A percentile compares a stretch with the other conserved stretches of the same genome.
phyloP scores from a whole-genome alignment of 2,888 invertebrate genomes.

The Lycocerus yunnanus region DNA sequence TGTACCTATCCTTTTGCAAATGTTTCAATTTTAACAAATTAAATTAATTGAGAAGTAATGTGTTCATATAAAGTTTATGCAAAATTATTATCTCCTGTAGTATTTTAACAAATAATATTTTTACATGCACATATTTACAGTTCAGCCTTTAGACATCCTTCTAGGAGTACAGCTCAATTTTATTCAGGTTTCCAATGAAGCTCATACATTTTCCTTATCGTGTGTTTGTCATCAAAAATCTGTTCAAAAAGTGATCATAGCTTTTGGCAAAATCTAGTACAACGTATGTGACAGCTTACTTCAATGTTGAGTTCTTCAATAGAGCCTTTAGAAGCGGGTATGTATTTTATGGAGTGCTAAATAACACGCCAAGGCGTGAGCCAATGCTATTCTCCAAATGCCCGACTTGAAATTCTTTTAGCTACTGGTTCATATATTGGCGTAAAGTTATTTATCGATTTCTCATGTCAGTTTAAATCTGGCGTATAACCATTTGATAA shows the following conservation, averaged over 20 bases:
- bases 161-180: background rate
- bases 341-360: constrained; percentile 30
- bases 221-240: constrained; percentile 13
- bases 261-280: constrained; percentile 23
- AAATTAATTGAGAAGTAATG: too few species aligned
- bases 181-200: background rate
- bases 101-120: too few species aligned
- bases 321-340: constrained; percentile 30
- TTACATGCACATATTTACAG: too few species aligned
- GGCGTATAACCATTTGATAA: constrained; percentile 17
- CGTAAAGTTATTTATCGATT: constrained; percentile 41
- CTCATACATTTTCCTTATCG: constrained; percentile 6
- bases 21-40: too few species aligned
- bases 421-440: constrained; percentile 39
- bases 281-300: constrained; percentile 42
- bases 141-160: background rate
- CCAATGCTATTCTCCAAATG: constrained; percentile 29
- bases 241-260: constrained; percentile 26
- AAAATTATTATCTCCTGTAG: too few species aligned
- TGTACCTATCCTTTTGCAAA: too few species aligned
- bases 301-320: constrained; percentile 34
- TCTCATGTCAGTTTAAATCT: constrained; percentile 30
- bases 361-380: constrained; percentile 29
- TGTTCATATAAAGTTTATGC: too few species aligned
- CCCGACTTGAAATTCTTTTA: constrained; percentile 40